Percentiles rank a stretch among this genome's conserved stretches.
Conservation (phyloP, 2,888 invertebrate genomes). For the Dromius quadrimaculatus region DNA sequence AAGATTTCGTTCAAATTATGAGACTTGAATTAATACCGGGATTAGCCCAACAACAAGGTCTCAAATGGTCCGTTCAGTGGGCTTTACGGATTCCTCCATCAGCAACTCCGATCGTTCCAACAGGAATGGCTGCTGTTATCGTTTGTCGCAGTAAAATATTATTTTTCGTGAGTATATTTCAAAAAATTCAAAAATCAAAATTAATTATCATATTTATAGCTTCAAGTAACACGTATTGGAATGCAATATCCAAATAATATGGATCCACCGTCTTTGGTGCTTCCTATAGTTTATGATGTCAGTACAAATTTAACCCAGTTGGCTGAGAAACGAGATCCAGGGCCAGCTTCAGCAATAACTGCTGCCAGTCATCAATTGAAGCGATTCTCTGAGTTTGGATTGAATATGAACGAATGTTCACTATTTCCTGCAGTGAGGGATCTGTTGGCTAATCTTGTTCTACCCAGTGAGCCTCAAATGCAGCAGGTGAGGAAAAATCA, state of each 20-base stretch:
- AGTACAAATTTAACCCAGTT: slow-evolving; percentile 87
- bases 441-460: slow-evolving; percentile 83
- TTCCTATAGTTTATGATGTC: slow-evolving; percentile 92
- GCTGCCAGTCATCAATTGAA: slow-evolving; percentile 76
- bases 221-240: slow-evolving; percentile 80
- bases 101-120: slow-evolving; percentile 87
- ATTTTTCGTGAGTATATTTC: slow-evolving; percentile 81
- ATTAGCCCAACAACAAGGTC: slow-evolving; percentile 72
- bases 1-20: slow-evolving; percentile 93
- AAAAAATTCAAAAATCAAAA: too few relatives aligned
- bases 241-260: slow-evolving; percentile 71
- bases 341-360: slow-evolving; percentile 71
- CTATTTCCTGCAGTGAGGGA: slow-evolving; percentile 93
- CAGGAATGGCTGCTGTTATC: slow-evolving; percentile 88
- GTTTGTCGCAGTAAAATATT: slow-evolving; percentile 89
- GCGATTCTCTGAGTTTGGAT: slow-evolving; percentile 81
- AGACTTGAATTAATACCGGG: slow-evolving; percentile 73
- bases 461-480: slow-evolving; percentile 83
- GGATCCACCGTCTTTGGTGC: slow-evolving; percentile 80
- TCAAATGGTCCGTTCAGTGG: slow-evolving; percentile 93
- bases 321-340: slow-evolving; percentile 84
- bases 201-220: slow-evolving; percentile 68
- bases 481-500: slow-evolving; percentile 56
- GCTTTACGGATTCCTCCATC: slow-evolving; percentile 93
- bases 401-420: slow-evolving; percentile 81